Percentiles rank a stretch among this genome's conserved stretches.
Evolutionary conservation across 2,113 vertebrate species (phyloP).

Genomic region (Thalassarche chlororhynchos): DNA sequence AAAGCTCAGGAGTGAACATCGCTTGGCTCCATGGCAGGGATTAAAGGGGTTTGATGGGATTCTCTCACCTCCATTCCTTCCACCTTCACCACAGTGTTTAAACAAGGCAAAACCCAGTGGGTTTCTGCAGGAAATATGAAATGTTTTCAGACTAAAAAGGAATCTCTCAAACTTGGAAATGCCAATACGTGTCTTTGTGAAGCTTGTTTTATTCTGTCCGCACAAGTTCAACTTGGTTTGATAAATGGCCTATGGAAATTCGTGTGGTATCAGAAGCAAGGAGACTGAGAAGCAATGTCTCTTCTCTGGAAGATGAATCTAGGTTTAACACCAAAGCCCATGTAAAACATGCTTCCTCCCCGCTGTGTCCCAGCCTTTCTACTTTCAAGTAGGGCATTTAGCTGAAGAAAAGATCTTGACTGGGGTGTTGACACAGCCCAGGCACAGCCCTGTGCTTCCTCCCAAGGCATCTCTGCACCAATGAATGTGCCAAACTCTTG

Average conservation of each 20-base stretch:
- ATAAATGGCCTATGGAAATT: background rate
- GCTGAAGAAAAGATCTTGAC: background rate
- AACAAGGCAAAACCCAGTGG: background rate
- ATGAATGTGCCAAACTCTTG: background rate
- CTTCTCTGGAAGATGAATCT: background rate
- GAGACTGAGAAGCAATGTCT: background rate
- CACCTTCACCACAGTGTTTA: background rate
- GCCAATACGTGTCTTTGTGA: background rate
- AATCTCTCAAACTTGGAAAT: background rate
- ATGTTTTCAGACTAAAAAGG: background rate
- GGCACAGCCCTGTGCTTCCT: background rate
- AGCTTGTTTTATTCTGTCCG: background rate
- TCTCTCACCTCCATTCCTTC: background rate
- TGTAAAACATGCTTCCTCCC: background rate
- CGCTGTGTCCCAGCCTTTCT: background rate
- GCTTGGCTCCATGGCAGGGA: background rate
- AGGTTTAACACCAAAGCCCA: background rate
- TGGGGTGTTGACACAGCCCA: background rate
- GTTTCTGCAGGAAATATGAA: background rate
- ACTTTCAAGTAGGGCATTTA: rapidly evolving
- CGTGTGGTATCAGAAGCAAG: background rate
- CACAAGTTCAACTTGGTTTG: background rate
- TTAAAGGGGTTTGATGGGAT: background rate
- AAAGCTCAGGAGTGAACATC: background rate
- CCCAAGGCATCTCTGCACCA: background rate